A percentile compares a stretch with the other conserved stretches of the same genome.
Conservation (phyloP, 2,888 invertebrate genomes). For the Apeira syringaria region DNA sequence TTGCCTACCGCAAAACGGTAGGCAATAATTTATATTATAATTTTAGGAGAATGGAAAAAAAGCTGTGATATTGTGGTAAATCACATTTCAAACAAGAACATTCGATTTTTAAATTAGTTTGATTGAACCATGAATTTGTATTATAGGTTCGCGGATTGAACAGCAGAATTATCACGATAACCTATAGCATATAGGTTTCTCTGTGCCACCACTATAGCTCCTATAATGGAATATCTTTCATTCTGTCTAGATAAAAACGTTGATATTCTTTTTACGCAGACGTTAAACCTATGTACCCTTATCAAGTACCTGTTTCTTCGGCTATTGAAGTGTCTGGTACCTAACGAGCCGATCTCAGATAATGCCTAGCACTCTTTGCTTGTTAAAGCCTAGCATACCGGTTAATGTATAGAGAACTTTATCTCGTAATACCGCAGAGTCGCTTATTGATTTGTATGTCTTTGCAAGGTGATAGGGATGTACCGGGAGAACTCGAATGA, state of each 20-base stretch:
- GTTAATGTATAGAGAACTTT: conserved; percentile 2
- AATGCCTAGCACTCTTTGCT: conserved; percentile 34
- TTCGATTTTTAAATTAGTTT: too few relatives aligned
- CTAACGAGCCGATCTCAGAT: conserved; percentile 66
- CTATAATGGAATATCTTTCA: background rate
- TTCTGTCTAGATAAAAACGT: conserved; percentile 19
- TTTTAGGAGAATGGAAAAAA: too few relatives aligned
- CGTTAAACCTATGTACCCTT: conserved; percentile 33
- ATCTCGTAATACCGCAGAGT: conserved; percentile 2
- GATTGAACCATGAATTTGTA: too few relatives aligned
- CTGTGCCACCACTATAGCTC: too few relatives aligned
- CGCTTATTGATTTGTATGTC: background rate
- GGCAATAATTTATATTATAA: too few relatives aligned
- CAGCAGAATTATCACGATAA: too few relatives aligned
- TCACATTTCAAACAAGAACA: too few relatives aligned
- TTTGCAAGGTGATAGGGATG: conserved; percentile 4
- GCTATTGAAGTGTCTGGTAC: conserved; percentile 63
- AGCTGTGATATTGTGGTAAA: too few relatives aligned
- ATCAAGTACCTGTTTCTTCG: conserved; percentile 32
- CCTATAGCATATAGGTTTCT: too few relatives aligned
- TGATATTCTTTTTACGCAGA: conserved; percentile 21
- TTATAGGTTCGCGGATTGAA: too few relatives aligned
- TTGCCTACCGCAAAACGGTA: too few relatives aligned
- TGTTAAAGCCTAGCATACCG: conserved; percentile 15
- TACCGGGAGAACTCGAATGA: conserved; percentile 5